phyloP scores from a whole-genome alignment of 2,888 invertebrate species.

The Sesamia inferens region DNA sequence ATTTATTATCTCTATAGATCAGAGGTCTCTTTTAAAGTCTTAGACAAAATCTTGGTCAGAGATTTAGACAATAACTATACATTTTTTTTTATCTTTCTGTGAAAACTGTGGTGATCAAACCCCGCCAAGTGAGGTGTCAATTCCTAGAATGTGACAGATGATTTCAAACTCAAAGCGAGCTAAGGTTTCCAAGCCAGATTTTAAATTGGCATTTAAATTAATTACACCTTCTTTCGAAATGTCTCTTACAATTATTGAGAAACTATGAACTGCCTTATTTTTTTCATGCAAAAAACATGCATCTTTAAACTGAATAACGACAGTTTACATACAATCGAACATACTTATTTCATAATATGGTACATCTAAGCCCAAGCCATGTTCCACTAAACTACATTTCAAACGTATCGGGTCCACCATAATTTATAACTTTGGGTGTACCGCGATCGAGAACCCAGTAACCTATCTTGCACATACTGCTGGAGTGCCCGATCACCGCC shows the following conservation, averaged over 20 bases:
- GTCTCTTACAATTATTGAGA: too few relatives aligned
- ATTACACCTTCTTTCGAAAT: too few relatives aligned
- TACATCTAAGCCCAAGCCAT: background rate
- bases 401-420: constrained; percentile 38
- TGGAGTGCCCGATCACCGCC: too few relatives aligned
- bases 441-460: constrained; percentile 16
- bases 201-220: background rate
- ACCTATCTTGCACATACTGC: too few relatives aligned
- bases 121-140: background rate
- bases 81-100: too few relatives aligned
- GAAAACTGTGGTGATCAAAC: background rate
- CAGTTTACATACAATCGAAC: background rate
- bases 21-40: too few relatives aligned
- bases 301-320: background rate
- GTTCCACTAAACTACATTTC: constrained; percentile 5
- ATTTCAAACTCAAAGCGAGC: background rate
- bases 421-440: constrained; percentile 7
- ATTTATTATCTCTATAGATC: too few relatives aligned
- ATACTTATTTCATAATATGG: background rate
- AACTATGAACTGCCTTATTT: too few relatives aligned
- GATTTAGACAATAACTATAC: background rate
- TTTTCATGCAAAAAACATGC: too few relatives aligned
- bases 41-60: too few relatives aligned
- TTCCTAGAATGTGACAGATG: background rate
- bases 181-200: background rate